Base-by-base conservation (phyloP, 2,888 invertebrate genomes). In the Antitype chi region DNA sequence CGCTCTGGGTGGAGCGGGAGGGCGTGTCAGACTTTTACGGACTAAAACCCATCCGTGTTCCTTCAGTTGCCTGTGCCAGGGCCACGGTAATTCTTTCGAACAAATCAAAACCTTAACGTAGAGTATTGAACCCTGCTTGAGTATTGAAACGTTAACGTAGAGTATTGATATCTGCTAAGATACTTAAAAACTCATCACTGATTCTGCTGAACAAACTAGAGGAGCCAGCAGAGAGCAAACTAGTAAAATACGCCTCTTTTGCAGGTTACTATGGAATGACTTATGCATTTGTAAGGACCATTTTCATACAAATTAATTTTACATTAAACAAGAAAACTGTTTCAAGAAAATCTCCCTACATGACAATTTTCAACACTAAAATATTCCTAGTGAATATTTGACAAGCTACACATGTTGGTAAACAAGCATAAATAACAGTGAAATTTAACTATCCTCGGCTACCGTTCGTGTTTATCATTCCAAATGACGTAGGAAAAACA, bases 401-500 rank as follows among this genome's bases (percentile, higher is more conserved):
- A 85, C 70, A 76, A 82, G 47, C 25, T 66, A 55, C 64, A 67
- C 75, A 77, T 80, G 70, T 76, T 72, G 69, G 70, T 85, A 85
- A 85, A 83, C 77, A 87, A 80, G 70, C 59, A 89, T 89, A 88
- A 91, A 89, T 88, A 86, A 85, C 86, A 87, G 89, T 85, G 89
- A 88, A 90, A 91, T 90, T 89, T 85, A 86, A 89, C 88, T 78
- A 85, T 88, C 80, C 78, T 82, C 82, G 85, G 55, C 59, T 55
- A 67, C 82, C 32, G 87, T 88, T 84, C 90, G 91, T 91, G 91
- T 84, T 76, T 87, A 80, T 87, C 85, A 92, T 91, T 88, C 86
- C 67, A 89, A 91, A 90, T 89, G 88, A 86, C 83, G 80, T 85
- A 89, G 92, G 93, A 92, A 93, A 92, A 93, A 90, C 90, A 92